Base-by-base conservation (phyloP, 2,888 invertebrate genomes). In the Aethes cnicana region DNA sequence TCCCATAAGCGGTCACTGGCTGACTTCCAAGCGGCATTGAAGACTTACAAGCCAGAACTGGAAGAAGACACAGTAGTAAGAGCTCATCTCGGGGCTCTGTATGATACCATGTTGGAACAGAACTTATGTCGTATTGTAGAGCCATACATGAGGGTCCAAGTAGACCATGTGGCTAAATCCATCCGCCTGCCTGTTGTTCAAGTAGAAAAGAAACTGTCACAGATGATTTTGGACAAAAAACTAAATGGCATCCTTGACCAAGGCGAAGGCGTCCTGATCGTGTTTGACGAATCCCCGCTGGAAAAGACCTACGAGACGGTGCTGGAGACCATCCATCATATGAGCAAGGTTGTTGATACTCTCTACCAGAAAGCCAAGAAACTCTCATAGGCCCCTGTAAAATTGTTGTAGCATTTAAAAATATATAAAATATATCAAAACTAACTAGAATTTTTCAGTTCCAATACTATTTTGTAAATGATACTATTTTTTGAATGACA, bases 271-370 rank as follows among this genome's bases (percentile, higher is more conserved):
- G 98, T 99, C 44, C 91, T 99, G 58, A 97, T 99, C 71, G 97
- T 99, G 28, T 99, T 98, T 83, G 99, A 99, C 80, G 97, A 98
- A 77, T 95, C 95, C 52, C 94, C 95, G 36, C 94, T 96, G 53
- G 99, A 99, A 83, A 97, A 97, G 82, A 99, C 99, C 12, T 99
- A 99, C 73, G 98, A 98, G 91, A 96, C 97, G 73, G 97, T 98
- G 50, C 91, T 99, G 77, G 98, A 98, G 82, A 98, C 98, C 56
- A 97, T 99, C 82, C 98, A 98, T 81, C 98, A 96, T 85, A 98
- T 99, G 98, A 98, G 98, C 72, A 98, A 98, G 92, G 99, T 99
- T 73, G 98, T 99, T 68, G 99, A 99, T 88, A 97, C 98, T 44
- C 93, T 99, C 67, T 99, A 99, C 91, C 97, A 98, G 92, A 98